Evolutionary conservation across 2,888 invertebrate genomes (phyloP).

Genomic region (Microdon myrmicae): DNA sequence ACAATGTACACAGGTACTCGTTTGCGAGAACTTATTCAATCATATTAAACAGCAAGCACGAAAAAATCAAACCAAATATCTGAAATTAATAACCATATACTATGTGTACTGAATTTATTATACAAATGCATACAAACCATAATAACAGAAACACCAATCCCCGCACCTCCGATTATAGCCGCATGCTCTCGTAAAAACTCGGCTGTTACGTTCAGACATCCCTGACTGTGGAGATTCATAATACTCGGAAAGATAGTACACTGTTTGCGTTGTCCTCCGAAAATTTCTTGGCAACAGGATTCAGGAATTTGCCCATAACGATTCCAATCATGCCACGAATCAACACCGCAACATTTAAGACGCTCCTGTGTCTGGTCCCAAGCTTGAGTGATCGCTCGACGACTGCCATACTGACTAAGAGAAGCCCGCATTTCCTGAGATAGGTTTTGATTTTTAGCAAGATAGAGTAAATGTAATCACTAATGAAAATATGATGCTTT

Average conservation of each 20-base stretch:
- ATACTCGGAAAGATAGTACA: conserved; percentile 63
- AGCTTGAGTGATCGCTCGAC: conserved; percentile 77
- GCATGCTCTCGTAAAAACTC: conserved; percentile 82
- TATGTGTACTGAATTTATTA: conserved; percentile 21
- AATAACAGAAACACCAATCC: conserved; percentile 83
- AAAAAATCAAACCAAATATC: conserved; percentile 86
- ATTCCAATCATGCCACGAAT: conserved; percentile 79
- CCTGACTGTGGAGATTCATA: conserved; percentile 71
- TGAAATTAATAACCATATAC: conserved; percentile 68
- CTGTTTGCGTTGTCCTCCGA: conserved; percentile 67
- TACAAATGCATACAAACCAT: conserved; percentile 74
- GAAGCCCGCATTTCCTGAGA: conserved; percentile 78
- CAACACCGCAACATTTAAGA: conserved; percentile 86
- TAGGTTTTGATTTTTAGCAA: background rate
- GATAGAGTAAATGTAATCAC: too few species aligned
- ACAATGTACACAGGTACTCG: background rate
- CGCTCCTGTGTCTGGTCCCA: conserved; percentile 90
- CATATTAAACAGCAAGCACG: conserved; percentile 85
- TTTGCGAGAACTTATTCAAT: conserved; percentile 71
- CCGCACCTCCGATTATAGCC: conserved; percentile 81
- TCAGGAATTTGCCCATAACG: conserved; percentile 78
- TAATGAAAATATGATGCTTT: too few species aligned
- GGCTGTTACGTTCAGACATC: conserved; percentile 79
- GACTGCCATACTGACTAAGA: conserved; percentile 77
- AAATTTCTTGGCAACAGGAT: conserved; percentile 79